phyloP scores from a whole-genome alignment of 2,113 vertebrate species.

The Pseudorhombus dupliciocellatus region DNA sequence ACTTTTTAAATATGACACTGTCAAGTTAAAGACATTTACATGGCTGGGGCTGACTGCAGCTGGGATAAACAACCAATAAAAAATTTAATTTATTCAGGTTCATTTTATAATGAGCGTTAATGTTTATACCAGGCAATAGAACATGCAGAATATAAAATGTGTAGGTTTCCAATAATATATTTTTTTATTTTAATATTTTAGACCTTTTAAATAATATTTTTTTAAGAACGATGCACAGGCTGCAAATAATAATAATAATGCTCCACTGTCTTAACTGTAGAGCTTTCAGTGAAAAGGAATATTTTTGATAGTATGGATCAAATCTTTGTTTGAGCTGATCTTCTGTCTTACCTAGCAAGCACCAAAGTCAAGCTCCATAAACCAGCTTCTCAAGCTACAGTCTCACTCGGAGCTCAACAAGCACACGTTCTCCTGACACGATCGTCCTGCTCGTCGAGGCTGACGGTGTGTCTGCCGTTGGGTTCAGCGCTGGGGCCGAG shows the following conservation, averaged over 20 bases:
- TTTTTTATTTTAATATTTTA: too few species aligned
- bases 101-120: background rate
- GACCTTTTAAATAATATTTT: too few species aligned
- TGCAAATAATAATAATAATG: conserved; percentile 41
- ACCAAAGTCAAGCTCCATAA: background rate
- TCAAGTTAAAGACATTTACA: too few species aligned
- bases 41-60: too few species aligned
- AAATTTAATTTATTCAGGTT: background rate
- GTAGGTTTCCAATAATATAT: too few species aligned
- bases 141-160: background rate
- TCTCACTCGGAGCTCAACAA: conserved; percentile 46
- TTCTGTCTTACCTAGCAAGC: background rate
- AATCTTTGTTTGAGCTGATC: background rate
- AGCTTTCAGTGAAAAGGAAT: background rate
- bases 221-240: background rate
- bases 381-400: conserved; percentile 1
- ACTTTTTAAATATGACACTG: background rate
- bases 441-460: conserved; percentile 46
- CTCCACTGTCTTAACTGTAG: conserved; percentile 6
- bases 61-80: background rate
- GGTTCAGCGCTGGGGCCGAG: conserved; percentile 75
- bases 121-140: too few species aligned
- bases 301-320: background rate
- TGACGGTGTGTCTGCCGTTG: conserved; percentile 81
- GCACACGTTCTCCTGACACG: conserved; percentile 52